These are phyloP conservation scores for Priocnemis perturbator DNA, from an alignment of 2,888 invertebrate species.

Conservation along the genomic window DNA sequence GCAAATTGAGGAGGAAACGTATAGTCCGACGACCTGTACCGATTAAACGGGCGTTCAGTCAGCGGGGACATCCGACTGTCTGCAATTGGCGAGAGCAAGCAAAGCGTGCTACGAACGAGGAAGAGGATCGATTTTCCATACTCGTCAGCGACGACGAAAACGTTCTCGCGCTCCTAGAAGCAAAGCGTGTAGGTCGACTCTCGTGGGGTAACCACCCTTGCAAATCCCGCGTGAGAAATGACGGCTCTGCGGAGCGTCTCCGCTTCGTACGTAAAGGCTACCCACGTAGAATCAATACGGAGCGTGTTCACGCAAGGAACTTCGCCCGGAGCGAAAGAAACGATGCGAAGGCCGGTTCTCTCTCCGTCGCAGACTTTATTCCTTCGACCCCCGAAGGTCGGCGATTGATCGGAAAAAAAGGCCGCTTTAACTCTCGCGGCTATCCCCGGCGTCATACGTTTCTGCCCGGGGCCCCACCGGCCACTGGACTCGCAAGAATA, in stretches of 20 bases:
- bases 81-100: no score
- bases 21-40: no score
- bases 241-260: slow-evolving; percentile 13
- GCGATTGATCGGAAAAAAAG: slow-evolving; percentile 7
- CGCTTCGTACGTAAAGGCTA: slow-evolving; percentile 15
- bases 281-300: slow-evolving; percentile 22
- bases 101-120: neutral
- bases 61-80: neutral
- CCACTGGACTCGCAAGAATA: neutral
- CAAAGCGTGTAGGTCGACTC: slow-evolving; percentile 6
- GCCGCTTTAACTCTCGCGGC: slow-evolving; percentile 1
- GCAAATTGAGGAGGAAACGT: neutral
- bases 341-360: neutral
- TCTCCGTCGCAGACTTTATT: neutral
- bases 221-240: slow-evolving; percentile 32
- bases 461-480: neutral
- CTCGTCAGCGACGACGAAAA: neutral
- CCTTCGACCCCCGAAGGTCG: slow-evolving; percentile 1
- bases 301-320: neutral
- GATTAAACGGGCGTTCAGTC: no score
- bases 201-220: slow-evolving; percentile 13
- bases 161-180: neutral
- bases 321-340: slow-evolving; percentile 2
- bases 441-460: slow-evolving; percentile 1
- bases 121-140: slow-evolving; percentile 18